Base-by-base conservation (phyloP, 2,888 invertebrate genomes). In the Melipona beecheii region DNA sequence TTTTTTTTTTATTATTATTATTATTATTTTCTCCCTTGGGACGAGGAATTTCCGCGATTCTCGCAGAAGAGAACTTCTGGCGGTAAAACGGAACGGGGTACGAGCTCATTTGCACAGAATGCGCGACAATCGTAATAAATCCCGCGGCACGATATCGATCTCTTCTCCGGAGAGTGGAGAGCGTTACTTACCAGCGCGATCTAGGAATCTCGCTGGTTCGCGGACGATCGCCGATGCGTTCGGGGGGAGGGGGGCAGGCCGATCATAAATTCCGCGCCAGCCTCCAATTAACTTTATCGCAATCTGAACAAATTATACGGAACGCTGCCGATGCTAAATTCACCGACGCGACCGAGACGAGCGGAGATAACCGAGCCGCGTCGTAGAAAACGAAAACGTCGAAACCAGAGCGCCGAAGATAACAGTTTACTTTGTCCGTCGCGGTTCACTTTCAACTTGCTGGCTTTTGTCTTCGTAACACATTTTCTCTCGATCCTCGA, bases 211-310 rank as follows among this genome's bases (percentile, higher is more conserved):
- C 82, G 58, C 66, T 75, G 58, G 36, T 68, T 66, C 49, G 69
- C 60, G 75, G 11, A 68, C 69, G 68, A 50, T 60, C 50, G 49
- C 50, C 49, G 70, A 19, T 65, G 73, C 21, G 78, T 77, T 58
- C 54, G 70, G 19, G 27, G 50, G 50, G 0, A 2, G 50, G 52
- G 19, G 60, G 65, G 21, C 65, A 70, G 73, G 78, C 64, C 65
- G 65, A 64, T 84, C 83, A 83, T 89, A 87, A 87, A 87, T 89
- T 85, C 82, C 81, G 68, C 56, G 27, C 84, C 43, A 75, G 81
- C 84, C 86, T 84, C 84, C 87, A 87, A 89, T 89, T 89, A 88
- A 87, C 88, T 89, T 89, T 87, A 89, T 89, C 89, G 86, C 80
- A 78, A 87, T 89, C 87, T 77, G 78, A 83, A 88, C 89, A 89